phyloP scores from a whole-genome alignment of 1,140 invertebrate species.

The Drosophila kepulauana region DNA sequence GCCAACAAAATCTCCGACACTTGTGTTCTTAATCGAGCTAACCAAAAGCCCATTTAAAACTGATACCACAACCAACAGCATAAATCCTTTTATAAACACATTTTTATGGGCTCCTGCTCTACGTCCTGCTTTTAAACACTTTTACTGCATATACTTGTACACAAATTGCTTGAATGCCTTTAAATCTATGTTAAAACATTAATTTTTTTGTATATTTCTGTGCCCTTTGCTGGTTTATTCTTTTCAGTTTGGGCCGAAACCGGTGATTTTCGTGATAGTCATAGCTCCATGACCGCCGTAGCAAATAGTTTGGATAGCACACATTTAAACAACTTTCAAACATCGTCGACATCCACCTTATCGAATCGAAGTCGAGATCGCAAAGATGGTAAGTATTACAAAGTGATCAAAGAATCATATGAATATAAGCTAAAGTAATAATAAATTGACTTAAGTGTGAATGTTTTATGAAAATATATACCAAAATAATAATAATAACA shows the following conservation, averaged over 20 bases:
- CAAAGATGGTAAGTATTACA: conserved; percentile 87
- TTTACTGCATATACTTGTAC: too few species aligned
- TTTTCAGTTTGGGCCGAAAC: conserved; percentile 94
- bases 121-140: conserved; percentile 1
- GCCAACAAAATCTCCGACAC: conserved; percentile 38
- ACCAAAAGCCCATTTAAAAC: conserved; percentile 73
- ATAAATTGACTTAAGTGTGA: too few species aligned
- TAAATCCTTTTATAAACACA: conserved; percentile 76
- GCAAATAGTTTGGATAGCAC: conserved; percentile 89
- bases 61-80: conserved; percentile 26
- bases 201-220: conserved; percentile 81
- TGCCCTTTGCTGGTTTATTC: conserved; percentile 85
- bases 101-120: conserved; percentile 48
- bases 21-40: conserved; percentile 72
- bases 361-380: conserved; percentile 88
- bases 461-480: too few species aligned
- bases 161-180: conserved; percentile 17
- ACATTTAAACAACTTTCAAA: conserved; percentile 86
- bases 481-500: too few species aligned
- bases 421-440: too few species aligned
- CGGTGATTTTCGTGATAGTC: conserved; percentile 92
- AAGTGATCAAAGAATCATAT: not conserved
- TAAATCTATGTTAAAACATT: conserved; percentile 75
- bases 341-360: conserved; percentile 86
- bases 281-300: conserved; percentile 89